Percentiles rank a stretch among this genome's conserved stretches.
Conservation (phyloP, 2,797 vertebrate species). For the Acropternis orthonyx region DNA sequence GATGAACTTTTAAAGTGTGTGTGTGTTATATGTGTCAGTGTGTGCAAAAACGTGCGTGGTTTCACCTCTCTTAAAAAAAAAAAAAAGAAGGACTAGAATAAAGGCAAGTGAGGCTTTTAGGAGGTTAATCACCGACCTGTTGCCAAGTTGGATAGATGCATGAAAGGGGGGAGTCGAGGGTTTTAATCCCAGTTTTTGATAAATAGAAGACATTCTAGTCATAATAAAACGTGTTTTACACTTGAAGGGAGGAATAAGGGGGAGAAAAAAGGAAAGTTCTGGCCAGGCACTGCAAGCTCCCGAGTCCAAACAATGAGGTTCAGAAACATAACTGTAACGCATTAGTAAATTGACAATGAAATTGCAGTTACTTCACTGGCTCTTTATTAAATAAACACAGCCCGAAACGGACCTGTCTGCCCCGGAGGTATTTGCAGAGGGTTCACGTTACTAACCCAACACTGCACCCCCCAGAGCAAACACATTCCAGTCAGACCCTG, state of each 20-base stretch:
- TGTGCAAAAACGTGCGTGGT: neutral
- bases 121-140: conserved; percentile 62
- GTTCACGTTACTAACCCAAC: conserved; percentile 68
- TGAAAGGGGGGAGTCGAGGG: conserved; percentile 48
- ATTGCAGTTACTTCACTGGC: conserved; percentile 73
- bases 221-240: conserved; percentile 75
- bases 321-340: conserved; percentile 77
- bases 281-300: conserved; percentile 67
- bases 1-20: conserved; percentile 31
- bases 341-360: conserved; percentile 75
- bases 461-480: conserved; percentile 39
- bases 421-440: conserved; percentile 64
- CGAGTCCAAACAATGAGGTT: conserved; percentile 76
- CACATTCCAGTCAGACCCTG: conserved; percentile 59
- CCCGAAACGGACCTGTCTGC: conserved; percentile 61
- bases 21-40: neutral
- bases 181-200: conserved; percentile 74
- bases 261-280: conserved; percentile 51
- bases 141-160: conserved; percentile 65
- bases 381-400: conserved; percentile 79
- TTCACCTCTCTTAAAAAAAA: neutral
- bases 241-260: conserved; percentile 32
- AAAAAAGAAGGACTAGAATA: neutral
- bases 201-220: conserved; percentile 79
- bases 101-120: conserved; percentile 32